Conservation (phyloP, 53 echinoderm and acorn worm species). For the Paracentrotus lividus region DNA sequence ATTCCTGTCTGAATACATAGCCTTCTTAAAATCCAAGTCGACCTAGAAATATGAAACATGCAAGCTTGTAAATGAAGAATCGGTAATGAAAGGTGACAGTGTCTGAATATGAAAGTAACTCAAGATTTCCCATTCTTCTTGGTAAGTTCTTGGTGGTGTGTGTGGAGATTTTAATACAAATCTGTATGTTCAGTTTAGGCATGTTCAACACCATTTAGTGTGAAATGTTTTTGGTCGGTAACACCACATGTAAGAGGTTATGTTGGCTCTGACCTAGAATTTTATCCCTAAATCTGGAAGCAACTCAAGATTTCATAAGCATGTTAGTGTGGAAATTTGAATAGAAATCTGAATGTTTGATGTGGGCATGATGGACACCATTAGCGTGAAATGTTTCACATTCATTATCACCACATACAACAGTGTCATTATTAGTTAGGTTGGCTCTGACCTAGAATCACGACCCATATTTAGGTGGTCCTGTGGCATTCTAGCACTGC, state of each 20-base stretch:
- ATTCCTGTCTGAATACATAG: slow-evolving; percentile 26
- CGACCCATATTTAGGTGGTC: slow-evolving; percentile 13
- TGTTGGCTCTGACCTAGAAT: slow-evolving; percentile 22
- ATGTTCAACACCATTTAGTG: not conserved
- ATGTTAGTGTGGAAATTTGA: not conserved
- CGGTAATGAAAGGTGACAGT: not conserved
- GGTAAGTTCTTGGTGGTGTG: not conserved
- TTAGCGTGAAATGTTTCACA: not conserved
- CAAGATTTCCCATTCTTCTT: not conserved
- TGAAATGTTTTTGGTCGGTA: not conserved
- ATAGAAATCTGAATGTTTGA: not conserved
- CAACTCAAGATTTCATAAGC: too few species aligned
- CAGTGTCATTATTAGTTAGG: not conserved
- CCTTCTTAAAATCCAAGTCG: slow-evolving; percentile 16
- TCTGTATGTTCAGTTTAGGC: not conserved
- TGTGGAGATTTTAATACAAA: slow-evolving; percentile 2
- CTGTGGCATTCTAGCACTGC: not conserved
- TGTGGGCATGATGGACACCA: not conserved
- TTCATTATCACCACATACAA: not conserved
- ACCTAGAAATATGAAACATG: not conserved
- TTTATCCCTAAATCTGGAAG: too few species aligned
- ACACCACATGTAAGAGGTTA: not conserved
- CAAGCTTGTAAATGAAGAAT: not conserved
- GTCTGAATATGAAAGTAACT: not conserved
- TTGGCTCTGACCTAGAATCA: slow-evolving; percentile 17